Evolutionary conservation across 2,797 vertebrate genomes (phyloP).

Genomic region (Poeciliopsis infans): DNA sequence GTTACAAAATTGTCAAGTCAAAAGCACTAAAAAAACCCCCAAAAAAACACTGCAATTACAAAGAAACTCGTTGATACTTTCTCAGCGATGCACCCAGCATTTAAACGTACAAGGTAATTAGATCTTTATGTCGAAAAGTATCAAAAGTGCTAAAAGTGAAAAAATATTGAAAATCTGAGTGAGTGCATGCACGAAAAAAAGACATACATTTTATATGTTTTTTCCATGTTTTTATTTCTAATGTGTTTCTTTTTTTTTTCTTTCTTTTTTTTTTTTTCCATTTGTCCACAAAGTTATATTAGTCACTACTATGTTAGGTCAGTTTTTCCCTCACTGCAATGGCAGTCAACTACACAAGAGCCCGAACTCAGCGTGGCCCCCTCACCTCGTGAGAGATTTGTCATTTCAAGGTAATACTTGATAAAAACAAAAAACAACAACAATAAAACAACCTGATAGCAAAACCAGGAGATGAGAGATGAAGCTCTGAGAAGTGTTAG

Average conservation of each 20-base stretch:
- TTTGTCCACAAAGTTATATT: constrained; percentile 87
- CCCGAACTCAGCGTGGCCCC: constrained; percentile 75
- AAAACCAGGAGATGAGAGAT: constrained; percentile 6
- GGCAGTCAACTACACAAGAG: constrained; percentile 86
- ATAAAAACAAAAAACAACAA: neutral
- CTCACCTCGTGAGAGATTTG: constrained; percentile 55
- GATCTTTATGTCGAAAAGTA: neutral
- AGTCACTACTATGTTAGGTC: constrained; percentile 88
- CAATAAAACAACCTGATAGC: neutral
- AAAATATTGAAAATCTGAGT: neutral
- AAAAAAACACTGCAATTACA: too few relatives aligned
- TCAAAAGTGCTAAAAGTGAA: neutral
- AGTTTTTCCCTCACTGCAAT: constrained; percentile 85
- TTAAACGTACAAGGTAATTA: neutral
- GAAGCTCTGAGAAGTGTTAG: neutral
- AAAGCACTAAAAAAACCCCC: neutral
- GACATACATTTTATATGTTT: constrained; percentile 43
- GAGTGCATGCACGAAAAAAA: constrained; percentile 28
- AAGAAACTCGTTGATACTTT: neutral
- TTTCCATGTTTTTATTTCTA: constrained; percentile 81
- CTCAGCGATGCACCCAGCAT: neutral
- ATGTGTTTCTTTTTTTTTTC: constrained; percentile 74
- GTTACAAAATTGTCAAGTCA: neutral
- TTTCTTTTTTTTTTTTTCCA: constrained; percentile 68
- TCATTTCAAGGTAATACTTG: constrained; percentile 12